A percentile compares a stretch with the other conserved stretches of the same genome.
phyloP scores from a whole-genome alignment of 2,113 vertebrate genomes.

The Steatornis caripensis region DNA sequence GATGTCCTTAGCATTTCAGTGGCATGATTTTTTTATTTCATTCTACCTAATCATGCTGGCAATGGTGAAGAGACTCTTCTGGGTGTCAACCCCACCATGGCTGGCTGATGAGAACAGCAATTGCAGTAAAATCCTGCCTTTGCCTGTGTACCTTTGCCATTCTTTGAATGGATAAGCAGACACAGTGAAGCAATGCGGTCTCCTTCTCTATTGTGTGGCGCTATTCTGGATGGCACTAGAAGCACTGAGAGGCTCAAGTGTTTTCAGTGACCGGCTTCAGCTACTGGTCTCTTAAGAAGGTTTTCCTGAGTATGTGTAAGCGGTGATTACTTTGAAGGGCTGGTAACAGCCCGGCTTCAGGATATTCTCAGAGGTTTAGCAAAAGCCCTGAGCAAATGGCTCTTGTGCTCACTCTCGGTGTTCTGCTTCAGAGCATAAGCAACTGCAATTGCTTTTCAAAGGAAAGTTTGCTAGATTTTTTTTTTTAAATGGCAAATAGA shows the following conservation, averaged over 20 bases:
- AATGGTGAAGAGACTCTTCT: background rate
- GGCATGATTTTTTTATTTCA: background rate
- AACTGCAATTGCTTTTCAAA: background rate
- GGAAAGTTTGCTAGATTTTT: background rate
- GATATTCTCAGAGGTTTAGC: background rate
- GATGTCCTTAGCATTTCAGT: background rate
- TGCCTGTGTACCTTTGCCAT: background rate
- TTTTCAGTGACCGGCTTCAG: background rate
- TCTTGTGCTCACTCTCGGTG: background rate
- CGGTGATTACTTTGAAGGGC: background rate
- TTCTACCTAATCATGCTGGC: background rate
- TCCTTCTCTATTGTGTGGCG: background rate
- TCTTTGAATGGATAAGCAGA: background rate
- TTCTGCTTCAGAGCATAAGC: background rate
- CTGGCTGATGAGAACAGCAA: background rate
- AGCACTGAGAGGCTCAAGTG: background rate
- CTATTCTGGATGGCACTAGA: background rate
- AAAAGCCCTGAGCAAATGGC: background rate
- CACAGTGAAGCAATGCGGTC: background rate
- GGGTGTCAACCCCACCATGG: too few relatives aligned
- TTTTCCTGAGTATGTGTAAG: background rate
- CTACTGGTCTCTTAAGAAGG: background rate
- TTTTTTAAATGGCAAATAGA: background rate
- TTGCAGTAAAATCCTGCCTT: background rate
- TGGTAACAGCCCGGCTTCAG: background rate